Conservation (phyloP, 2,113 vertebrate species). For the Charina bottae region DNA sequence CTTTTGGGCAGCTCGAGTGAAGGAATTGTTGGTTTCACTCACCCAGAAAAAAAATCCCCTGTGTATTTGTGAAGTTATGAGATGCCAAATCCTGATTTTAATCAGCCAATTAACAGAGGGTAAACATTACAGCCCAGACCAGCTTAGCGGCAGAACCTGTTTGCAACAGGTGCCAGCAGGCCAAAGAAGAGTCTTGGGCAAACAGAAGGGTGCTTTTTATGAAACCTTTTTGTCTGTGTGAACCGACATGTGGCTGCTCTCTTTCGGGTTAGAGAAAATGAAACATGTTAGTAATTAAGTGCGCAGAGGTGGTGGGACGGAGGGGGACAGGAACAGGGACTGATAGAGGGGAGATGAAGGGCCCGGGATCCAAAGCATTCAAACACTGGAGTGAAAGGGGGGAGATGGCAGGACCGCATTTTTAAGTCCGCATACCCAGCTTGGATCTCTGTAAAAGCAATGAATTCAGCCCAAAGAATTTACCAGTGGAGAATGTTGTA, state of each 20-base stretch:
- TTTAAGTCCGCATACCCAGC: neutral
- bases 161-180: neutral
- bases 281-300: neutral
- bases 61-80: neutral
- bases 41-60: neutral
- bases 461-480: neutral
- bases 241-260: neutral
- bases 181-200: neutral
- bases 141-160: neutral
- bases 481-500: neutral
- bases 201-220: neutral
- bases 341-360: neutral
- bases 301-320: neutral
- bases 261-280: neutral
- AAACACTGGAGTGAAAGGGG: neutral
- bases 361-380: neutral
- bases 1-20: neutral
- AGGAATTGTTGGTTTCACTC: neutral
- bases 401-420: neutral
- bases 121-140: neutral
- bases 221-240: too few species aligned
- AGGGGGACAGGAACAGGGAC: neutral
- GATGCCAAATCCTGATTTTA: neutral
- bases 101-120: neutral
- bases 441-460: neutral